Conservation (phyloP, 35 echinoderm and acorn worm species). For the Lytechinus pictus region DNA sequence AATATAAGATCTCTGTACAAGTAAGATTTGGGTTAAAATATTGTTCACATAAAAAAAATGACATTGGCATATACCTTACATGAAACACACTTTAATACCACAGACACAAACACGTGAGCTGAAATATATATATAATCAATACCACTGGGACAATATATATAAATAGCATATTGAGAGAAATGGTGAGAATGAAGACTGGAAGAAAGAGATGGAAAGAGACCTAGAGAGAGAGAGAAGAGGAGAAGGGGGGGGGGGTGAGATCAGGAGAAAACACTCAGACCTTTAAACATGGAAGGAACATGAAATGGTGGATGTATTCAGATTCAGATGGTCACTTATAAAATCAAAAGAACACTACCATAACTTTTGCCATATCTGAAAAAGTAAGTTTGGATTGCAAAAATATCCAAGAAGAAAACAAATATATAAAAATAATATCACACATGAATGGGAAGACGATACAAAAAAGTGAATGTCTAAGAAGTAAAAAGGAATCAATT, state of each 20-base stretch:
- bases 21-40: too few species aligned
- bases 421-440: background rate
- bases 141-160: background rate
- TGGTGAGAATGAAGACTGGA: too few species aligned
- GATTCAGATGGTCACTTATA: too few species aligned
- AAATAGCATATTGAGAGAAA: background rate
- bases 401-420: too few species aligned
- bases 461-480: background rate
- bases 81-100: background rate
- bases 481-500: background rate
- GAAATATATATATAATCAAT: background rate
- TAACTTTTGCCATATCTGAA: too few species aligned
- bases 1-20: too few species aligned
- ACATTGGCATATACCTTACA: background rate
- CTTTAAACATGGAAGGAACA: background rate
- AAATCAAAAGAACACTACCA: too few species aligned
- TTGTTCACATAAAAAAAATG: background rate
- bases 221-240: background rate
- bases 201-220: background rate
- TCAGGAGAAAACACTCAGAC: background rate
- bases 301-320: too few species aligned
- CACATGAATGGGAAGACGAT: background rate
- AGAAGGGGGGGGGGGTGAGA: background rate
- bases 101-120: background rate
- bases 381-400: too few species aligned